A percentile compares a stretch with the other conserved stretches of the same genome.
These are phyloP conservation scores for Parochlus steinenii DNA, from an alignment of 2,888 invertebrate genomes.

Conservation along the genomic window DNA sequence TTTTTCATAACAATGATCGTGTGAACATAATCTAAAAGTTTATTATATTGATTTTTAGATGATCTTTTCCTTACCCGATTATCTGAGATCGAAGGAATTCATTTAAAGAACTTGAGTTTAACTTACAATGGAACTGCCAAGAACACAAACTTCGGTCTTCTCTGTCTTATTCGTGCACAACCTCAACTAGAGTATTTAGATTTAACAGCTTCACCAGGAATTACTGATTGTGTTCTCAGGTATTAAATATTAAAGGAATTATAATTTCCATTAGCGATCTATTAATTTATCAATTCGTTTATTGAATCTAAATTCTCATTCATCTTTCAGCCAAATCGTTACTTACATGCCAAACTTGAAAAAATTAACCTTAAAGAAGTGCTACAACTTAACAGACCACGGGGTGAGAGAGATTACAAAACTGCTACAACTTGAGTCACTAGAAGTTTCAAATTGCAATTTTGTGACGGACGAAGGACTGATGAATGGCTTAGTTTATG, in stretches of 20 bases:
- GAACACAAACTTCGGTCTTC: constrained; percentile 8
- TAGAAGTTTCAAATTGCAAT: constrained; percentile 11
- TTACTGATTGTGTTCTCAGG: constrained; percentile 5
- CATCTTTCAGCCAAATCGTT: too few species aligned
- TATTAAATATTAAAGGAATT: constrained; percentile 5
- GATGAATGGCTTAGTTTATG: constrained; percentile 3
- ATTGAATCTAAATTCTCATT: too few species aligned
- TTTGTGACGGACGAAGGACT: constrained; percentile 9
- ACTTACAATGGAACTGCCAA: constrained; percentile 11
- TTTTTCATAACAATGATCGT: too few species aligned
- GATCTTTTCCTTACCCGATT: constrained; percentile 8
- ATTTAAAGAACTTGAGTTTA: constrained; percentile 4
- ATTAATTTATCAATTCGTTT: neutral
- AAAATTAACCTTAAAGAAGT: constrained; percentile 7
- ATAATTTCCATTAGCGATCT: neutral
- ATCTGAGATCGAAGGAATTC: constrained; percentile 1
- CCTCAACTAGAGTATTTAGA: constrained; percentile 6
- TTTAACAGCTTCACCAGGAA: constrained; percentile 8
- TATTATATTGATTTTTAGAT: too few species aligned
- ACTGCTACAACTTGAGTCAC: constrained; percentile 1
- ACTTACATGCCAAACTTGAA: neutral
- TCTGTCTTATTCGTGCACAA: constrained; percentile 2
- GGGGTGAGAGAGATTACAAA: constrained; percentile 6
- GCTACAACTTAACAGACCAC: constrained; percentile 10
- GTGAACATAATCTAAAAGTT: too few species aligned